phyloP scores from a whole-genome alignment of 2,113 vertebrate genomes.

The Bombycilla garrulus region DNA sequence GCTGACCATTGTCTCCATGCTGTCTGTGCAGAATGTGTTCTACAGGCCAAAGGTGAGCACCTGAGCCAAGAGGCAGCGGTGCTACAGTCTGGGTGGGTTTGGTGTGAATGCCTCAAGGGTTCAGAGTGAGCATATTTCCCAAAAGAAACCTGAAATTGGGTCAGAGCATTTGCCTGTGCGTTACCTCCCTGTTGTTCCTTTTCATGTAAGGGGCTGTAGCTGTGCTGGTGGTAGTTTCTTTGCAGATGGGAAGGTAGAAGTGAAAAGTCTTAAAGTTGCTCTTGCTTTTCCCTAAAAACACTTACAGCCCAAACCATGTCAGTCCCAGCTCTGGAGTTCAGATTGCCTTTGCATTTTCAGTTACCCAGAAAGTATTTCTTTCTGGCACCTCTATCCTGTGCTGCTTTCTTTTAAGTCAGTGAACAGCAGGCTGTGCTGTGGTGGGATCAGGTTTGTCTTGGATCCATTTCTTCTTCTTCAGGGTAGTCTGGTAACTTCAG shows the following conservation, averaged over 20 bases:
- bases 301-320: neutral
- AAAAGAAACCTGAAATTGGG: neutral
- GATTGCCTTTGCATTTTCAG: neutral
- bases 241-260: neutral
- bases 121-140: neutral
- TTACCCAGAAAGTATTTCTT: neutral
- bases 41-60: conserved; percentile 91
- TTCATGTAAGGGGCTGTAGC: neutral
- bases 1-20: conserved; percentile 97
- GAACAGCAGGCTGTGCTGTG: neutral
- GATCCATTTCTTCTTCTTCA: neutral
- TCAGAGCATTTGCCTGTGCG: neutral
- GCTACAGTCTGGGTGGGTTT: neutral
- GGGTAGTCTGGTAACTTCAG: neutral
- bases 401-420: neutral
- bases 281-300: neutral
- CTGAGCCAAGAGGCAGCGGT: neutral
- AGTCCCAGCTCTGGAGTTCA: neutral
- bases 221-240: neutral
- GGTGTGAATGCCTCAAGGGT: neutral
- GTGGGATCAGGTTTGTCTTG: neutral
- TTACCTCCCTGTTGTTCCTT: neutral
- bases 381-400: neutral
- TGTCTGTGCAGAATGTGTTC: conserved; percentile 97
- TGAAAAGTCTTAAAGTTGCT: neutral